Percentiles rank a stretch among this genome's conserved stretches.
phyloP scores from a whole-genome alignment of 2,113 vertebrate genomes.

The Engraulis encrasicolus region DNA sequence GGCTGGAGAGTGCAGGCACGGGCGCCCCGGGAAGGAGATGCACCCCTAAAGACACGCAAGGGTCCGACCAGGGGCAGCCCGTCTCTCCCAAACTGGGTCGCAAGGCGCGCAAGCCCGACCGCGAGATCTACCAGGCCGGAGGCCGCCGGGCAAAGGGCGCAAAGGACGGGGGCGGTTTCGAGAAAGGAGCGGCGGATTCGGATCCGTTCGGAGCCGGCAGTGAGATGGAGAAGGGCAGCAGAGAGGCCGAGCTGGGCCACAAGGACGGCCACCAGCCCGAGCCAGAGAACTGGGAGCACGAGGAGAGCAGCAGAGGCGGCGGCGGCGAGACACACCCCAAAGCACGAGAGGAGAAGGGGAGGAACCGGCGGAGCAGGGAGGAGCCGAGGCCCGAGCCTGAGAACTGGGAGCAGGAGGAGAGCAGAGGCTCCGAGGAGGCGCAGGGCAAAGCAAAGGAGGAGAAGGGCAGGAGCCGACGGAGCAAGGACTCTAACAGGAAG shows the following conservation, averaged over 20 bases:
- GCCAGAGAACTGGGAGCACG: conserved; percentile 34
- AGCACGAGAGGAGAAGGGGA: conserved; percentile 39
- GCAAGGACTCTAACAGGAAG: conserved; percentile 46
- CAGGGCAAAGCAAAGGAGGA: conserved; percentile 39
- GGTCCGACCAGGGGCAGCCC: conserved; percentile 42
- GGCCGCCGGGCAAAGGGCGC: conserved; percentile 76
- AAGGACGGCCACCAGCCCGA: not conserved
- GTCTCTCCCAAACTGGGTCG: conserved; percentile 74
- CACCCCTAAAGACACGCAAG: conserved; percentile 3
- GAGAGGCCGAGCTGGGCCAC: conserved; percentile 47
- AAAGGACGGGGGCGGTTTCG: conserved; percentile 64
- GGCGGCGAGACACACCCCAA: not conserved
- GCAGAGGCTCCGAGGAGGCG: not conserved
- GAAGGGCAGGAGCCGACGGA: conserved; percentile 46
- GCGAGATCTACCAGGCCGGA: conserved; percentile 93
- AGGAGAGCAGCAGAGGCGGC: conserved; percentile 49
- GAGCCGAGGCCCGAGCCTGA: too few species aligned
- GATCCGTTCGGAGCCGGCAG: conserved; percentile 39
- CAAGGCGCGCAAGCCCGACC: conserved; percentile 88
- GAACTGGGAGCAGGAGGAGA: conserved; percentile 35
- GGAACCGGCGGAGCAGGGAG: conserved; percentile 42
- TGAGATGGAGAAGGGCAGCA: conserved; percentile 27
- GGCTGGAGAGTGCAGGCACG: not conserved
- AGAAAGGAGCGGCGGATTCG: conserved; percentile 47
- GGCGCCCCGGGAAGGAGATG: not conserved